Evolutionary conservation across 2,888 invertebrate species (phyloP).

Genomic region (Drosophila paracracens): DNA sequence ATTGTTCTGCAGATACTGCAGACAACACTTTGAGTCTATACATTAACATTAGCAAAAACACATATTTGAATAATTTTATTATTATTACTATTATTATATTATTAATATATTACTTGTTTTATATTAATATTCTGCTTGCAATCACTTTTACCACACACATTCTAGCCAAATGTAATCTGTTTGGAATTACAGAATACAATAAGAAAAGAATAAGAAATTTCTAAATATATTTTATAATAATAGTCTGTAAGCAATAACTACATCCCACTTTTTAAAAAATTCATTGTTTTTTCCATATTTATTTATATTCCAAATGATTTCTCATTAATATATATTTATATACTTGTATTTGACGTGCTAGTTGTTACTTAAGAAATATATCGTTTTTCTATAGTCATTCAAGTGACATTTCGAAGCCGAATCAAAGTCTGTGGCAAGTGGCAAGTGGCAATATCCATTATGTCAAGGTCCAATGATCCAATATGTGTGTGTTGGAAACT

Average conservation of each 20-base stretch:
- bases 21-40: neutral
- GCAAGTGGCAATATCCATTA: slow-evolving; percentile 27
- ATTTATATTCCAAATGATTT: neutral
- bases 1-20: neutral
- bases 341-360: neutral
- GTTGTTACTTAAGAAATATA: neutral
- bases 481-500: slow-evolving; percentile 20
- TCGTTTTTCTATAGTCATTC: slow-evolving; percentile 1
- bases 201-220: neutral
- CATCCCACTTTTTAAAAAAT: neutral
- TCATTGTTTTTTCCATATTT: neutral
- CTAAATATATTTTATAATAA: neutral
- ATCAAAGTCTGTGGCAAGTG: slow-evolving; percentile 31
- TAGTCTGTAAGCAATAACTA: neutral
- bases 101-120: too few relatives aligned
- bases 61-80: neutral
- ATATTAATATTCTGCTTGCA: neutral
- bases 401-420: slow-evolving; percentile 15
- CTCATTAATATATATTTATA: neutral
- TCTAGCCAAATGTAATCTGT: neutral
- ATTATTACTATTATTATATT: neutral
- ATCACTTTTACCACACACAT: neutral
- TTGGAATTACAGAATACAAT: neutral
- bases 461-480: slow-evolving; percentile 60
- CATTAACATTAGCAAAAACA: neutral